Percentiles rank a stretch among this genome's conserved stretches.
phyloP scores from a whole-genome alignment of 2,113 vertebrate species.

The Piaya cayana region DNA sequence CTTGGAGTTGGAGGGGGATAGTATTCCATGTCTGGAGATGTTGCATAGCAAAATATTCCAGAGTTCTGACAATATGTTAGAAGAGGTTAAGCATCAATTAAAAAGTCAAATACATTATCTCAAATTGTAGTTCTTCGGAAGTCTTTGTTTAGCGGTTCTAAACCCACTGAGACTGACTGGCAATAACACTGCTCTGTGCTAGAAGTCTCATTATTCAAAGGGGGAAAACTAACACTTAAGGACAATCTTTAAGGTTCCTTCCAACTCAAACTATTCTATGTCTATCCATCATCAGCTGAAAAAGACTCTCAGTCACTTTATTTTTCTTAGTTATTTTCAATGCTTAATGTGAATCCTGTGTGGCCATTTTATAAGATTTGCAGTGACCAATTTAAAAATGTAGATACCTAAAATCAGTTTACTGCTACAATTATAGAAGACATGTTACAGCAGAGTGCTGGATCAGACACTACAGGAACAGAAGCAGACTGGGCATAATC shows the following conservation, averaged over 20 bases:
- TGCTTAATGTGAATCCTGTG: background rate
- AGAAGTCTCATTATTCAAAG: background rate
- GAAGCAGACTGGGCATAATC: background rate
- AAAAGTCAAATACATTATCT: conserved; percentile 35
- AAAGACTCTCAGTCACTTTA: background rate
- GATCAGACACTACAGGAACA: background rate
- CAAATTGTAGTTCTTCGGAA: conserved; percentile 46
- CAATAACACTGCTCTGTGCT: background rate
- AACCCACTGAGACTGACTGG: conserved; percentile 27
- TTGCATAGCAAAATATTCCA: background rate
- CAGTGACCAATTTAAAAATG: background rate
- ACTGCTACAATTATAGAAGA: background rate
- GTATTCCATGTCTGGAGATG: background rate
- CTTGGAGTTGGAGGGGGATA: background rate
- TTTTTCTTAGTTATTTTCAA: background rate
- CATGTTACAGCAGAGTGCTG: background rate
- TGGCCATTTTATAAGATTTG: background rate
- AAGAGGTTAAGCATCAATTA: conserved; percentile 59
- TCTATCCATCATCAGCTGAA: background rate
- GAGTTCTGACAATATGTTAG: conserved; percentile 17
- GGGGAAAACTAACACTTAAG: background rate
- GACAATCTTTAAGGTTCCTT: background rate
- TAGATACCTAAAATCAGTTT: background rate
- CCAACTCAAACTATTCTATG: too few species aligned
- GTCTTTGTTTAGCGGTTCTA: conserved; percentile 57